These are phyloP conservation scores for Spilarctia lutea DNA, from an alignment of 2,888 invertebrate species.

Conservation along the genomic window DNA sequence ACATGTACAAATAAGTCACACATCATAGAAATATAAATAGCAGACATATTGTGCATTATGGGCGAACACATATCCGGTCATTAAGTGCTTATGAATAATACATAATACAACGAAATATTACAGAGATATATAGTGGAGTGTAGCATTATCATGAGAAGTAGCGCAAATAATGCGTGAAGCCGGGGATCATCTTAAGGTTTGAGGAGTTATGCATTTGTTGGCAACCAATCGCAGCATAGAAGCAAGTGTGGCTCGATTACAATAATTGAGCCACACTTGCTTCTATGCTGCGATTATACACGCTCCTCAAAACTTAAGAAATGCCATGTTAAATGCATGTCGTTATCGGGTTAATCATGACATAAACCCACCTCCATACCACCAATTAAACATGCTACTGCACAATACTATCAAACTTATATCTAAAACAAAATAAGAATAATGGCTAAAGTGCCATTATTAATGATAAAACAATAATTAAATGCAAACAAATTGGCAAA, in stretches of 20 bases:
- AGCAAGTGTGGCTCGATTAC: neutral
- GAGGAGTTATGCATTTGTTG: slow-evolving; percentile 51
- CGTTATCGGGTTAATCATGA: slow-evolving; percentile 73
- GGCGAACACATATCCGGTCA: slow-evolving; percentile 24
- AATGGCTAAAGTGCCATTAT: slow-evolving; percentile 29
- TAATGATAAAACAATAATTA: slow-evolving; percentile 13
- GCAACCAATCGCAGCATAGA: slow-evolving; percentile 2
- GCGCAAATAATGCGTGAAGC: slow-evolving; percentile 59
- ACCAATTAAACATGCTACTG: slow-evolving; percentile 73
- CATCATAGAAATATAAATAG: slow-evolving; percentile 26
- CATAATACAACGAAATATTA: slow-evolving; percentile 41
- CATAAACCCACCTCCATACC: slow-evolving; percentile 85
- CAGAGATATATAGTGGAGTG: slow-evolving; percentile 32
- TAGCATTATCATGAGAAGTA: slow-evolving; percentile 47
- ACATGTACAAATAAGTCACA: slow-evolving; percentile 22
- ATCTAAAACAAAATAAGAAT: slow-evolving; percentile 35
- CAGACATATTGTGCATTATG: slow-evolving; percentile 44
- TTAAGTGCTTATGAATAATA: slow-evolving; percentile 27
- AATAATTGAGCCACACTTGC: too few relatives aligned
- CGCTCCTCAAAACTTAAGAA: slow-evolving; percentile 66
- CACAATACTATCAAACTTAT: slow-evolving; percentile 49
- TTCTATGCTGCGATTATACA: too few relatives aligned
- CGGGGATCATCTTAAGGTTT: slow-evolving; percentile 53
- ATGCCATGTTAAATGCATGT: slow-evolving; percentile 67
- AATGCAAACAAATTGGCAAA: slow-evolving; percentile 21